Evolutionary conservation across 2,888 invertebrate genomes (phyloP), one percentile per base, ranked within the genome.

Genomic region (Ophraella communa): DNA sequence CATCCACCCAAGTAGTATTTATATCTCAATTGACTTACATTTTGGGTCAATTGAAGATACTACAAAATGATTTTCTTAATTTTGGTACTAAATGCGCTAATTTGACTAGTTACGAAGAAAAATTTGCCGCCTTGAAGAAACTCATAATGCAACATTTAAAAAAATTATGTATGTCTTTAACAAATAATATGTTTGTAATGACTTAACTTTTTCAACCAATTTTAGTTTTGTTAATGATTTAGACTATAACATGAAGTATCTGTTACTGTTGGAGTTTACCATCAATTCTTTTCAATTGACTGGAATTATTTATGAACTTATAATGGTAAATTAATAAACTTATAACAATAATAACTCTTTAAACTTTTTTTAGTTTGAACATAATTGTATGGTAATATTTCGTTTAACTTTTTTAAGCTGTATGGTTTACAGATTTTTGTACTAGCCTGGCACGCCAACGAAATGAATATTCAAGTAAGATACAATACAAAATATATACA

Each of bases 381-480:
- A 18, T 1, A 45, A 63, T 23, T 42, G 33, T 1, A 49, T 51
- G 14, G 10, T 63, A 3, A 10, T 58, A 24, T 63, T 63, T 21
- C 51, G 53, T 18, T 7, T 63, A 18, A 53, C 58, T n/a, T 63
- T 53, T 30, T 27, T 57, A 17, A 14, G 53, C 14, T 52, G 52
- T 33, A 63, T 63, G 58, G n/a, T 58, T n/a, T 58, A 10, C 63
- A 63, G 53, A 58, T 58, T 23, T 63, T 63, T 45, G 4, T 63
- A 18, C 17, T 63, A 7, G 63, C 63, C 4, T 63, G 56, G 56
- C 57, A 57, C 27, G 63, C 58, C 24, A 63, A 63, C 23, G 63
- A 63, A 58, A 53, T 63, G 14, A 63, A 21, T 27, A 17, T 58
- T n/a, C 57, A 63, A 42, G 63, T 63, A 42, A 53, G 30, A 5